phyloP scores from a whole-genome alignment of 2,113 vertebrate genomes.

The Oxygymnocypris stewartii region DNA sequence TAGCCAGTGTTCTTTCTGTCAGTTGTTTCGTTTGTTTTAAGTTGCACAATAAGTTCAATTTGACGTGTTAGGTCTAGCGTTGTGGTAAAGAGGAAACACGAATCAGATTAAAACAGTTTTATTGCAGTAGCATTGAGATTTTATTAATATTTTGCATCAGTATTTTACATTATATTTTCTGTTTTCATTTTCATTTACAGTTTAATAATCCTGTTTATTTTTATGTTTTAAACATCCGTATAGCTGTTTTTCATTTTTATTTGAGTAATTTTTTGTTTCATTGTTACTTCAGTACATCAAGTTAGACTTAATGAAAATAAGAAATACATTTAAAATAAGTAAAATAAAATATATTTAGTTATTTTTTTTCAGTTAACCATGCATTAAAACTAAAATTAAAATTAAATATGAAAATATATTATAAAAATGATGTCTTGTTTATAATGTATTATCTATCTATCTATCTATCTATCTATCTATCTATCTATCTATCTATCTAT shows the following conservation, averaged over 20 bases:
- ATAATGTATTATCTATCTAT: not conserved
- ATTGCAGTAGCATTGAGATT: not conserved
- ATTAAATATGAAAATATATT: not conserved
- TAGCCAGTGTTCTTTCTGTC: not conserved
- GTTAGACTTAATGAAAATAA: not conserved
- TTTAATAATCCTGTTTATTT: too few species aligned
- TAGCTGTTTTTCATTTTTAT: not conserved
- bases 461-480: not conserved
- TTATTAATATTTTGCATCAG: too few species aligned
- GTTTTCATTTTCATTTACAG: not conserved
- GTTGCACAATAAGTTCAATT: not conserved
- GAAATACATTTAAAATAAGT: not conserved
- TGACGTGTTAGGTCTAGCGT: not conserved
- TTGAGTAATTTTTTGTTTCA: not conserved
- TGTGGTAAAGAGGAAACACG: not conserved
- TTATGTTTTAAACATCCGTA: too few species aligned
- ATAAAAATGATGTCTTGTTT: not conserved
- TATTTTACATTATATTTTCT: too few species aligned
- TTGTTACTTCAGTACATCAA: not conserved
- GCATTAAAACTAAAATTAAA: not conserved
- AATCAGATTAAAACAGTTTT: not conserved
- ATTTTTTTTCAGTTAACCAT: not conserved
- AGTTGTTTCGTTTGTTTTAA: not conserved
- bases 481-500: too few species aligned
- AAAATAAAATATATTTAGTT: not conserved